Base-by-base conservation (phyloP, 2,888 invertebrate species). In the Brachycybe producta region DNA sequence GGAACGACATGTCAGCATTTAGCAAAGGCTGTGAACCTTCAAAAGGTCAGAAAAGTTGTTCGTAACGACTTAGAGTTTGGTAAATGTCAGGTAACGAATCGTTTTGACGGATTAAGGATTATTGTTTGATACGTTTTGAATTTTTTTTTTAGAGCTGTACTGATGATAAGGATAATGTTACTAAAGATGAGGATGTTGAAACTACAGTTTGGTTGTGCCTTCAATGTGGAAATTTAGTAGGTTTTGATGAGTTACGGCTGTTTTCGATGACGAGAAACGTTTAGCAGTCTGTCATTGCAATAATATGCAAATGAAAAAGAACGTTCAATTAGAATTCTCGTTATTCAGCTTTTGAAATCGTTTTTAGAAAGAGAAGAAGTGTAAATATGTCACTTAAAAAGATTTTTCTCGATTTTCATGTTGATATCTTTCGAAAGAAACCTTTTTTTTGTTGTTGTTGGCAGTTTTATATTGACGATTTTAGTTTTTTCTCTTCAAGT, bases 161-260 rank as follows among this genome's bases (percentile, higher is more conserved):
- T 40, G 26, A 11, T 5, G 28, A 40, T 11, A 27, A 15, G 7
- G 40, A 17, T 1, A 30, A 40, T 24, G 13, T 19, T 8, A 23
- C 39, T 21, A 7, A 27, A 5, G 26, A 27, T 7, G 21, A 24
- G 23, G 32, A 19, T 34, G 52, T 43, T n/a, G n/a, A n/a, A n/a
- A n/a, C n/a, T n/a, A n/a, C n/a, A 42, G 45, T 60, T 21, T 85
- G 84, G 83, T 73, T 88, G 69, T 90, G 88, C 62, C 69, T 88
- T 54, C 78, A 79, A 56, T 90, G 88, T 66, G 87, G 84, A 2
- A 70, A 79, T 38, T 80, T 41, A 32, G 53, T 53, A 46, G 47
- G 4, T 15, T 15, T 47, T 48, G 38, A 13, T 27, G 27, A 23
- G 32, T 30, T 19, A n/a, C n/a, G n/a, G n/a, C n/a, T n/a, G n/a